Conservation (phyloP, 2,888 invertebrate genomes). For the Eretmocerus hayati region DNA sequence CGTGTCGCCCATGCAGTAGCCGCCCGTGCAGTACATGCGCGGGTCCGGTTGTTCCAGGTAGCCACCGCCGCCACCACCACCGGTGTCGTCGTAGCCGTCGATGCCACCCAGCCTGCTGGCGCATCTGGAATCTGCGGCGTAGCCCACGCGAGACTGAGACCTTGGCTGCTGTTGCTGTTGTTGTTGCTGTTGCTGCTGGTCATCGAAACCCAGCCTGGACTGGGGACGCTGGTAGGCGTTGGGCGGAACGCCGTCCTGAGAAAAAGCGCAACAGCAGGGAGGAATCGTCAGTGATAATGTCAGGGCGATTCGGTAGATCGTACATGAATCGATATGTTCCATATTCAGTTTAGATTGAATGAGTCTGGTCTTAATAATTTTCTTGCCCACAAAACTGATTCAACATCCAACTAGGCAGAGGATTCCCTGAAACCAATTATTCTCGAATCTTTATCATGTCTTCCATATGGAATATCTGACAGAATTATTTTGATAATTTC, state of each 20-base stretch:
- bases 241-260: slow-evolving; percentile 29
- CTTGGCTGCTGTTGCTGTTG: slow-evolving; percentile 21
- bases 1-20: slow-evolving; percentile 46
- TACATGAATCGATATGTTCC: no score
- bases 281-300: no score
- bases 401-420: no score
- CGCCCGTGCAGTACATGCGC: slow-evolving; percentile 45
- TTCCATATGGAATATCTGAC: no score
- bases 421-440: no score
- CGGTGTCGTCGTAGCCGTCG: slow-evolving; percentile 37
- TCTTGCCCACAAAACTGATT: no score
- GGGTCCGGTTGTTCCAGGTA: slow-evolving; percentile 28
- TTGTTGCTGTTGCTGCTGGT: slow-evolving; percentile 18
- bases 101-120: slow-evolving; percentile 41
- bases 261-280: no score
- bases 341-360: no score
- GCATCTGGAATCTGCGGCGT: slow-evolving; percentile 43
- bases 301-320: no score
- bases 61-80: slow-evolving; percentile 6
- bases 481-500: no score
- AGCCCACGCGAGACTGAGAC: slow-evolving; percentile 43
- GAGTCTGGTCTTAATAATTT: no score
- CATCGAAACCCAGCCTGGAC: slow-evolving; percentile 43
- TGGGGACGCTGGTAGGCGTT: slow-evolving; percentile 39
- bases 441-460: no score